A percentile compares a stretch with the other conserved stretches of the same genome.
These are phyloP conservation scores for Protophormia terraenovae DNA, from an alignment of 2,888 invertebrate species.

Conservation along the genomic window DNA sequence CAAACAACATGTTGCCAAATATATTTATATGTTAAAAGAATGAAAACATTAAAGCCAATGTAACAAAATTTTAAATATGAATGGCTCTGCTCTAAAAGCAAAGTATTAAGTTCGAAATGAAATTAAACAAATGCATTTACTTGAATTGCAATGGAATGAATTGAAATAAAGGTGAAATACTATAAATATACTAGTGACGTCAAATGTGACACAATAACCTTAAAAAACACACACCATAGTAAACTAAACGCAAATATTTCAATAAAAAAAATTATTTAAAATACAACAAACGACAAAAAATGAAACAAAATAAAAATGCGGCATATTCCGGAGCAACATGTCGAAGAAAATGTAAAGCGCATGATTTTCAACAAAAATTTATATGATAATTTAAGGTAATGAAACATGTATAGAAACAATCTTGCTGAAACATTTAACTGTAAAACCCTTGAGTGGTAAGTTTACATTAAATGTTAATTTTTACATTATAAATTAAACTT, in stretches of 20 bases:
- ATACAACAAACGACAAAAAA: conserved; percentile 7
- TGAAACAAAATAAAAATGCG: conserved; percentile 37
- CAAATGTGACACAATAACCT: conserved; percentile 73
- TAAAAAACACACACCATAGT: conserved; percentile 65
- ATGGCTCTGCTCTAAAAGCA: no score
- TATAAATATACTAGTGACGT: conserved; percentile 71
- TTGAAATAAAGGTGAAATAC: conserved; percentile 36
- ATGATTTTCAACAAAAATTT: conserved; percentile 22
- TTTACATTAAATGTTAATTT: no score
- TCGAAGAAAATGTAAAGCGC: conserved; percentile 30
- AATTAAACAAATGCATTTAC: conserved; percentile 34
- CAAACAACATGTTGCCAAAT: background rate
- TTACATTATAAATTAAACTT: background rate
- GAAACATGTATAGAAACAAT: background rate
- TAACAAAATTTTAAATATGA: background rate
- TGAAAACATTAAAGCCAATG: background rate
- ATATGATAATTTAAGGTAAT: background rate
- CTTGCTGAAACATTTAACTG: background rate
- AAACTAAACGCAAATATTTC: conserved; percentile 40
- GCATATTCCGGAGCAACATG: conserved; percentile 46
- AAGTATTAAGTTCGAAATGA: conserved; percentile 15
- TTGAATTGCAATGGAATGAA: conserved; percentile 1
- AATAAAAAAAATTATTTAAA: conserved; percentile 11
- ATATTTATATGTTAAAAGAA: background rate
- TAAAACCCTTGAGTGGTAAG: no score